Conservation (phyloP, 2,888 invertebrate genomes). For the Lomographa bimaculata region DNA sequence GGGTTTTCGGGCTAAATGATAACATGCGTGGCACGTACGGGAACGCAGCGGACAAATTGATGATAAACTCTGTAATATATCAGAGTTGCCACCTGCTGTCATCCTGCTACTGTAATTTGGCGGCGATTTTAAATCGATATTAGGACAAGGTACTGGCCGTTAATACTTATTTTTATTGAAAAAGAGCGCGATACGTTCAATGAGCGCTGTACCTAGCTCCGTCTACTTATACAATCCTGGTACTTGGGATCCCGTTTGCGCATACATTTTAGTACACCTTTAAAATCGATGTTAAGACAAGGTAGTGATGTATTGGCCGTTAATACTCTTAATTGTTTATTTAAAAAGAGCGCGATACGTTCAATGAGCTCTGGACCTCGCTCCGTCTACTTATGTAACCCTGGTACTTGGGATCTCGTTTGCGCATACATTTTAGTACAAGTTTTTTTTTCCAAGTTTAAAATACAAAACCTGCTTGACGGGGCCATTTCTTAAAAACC, state of each 20-base stretch:
- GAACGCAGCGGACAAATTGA: conserved; percentile 49
- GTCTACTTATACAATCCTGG: conserved; percentile 65
- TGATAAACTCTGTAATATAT: conserved; percentile 46
- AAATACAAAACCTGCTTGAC: conserved; percentile 75
- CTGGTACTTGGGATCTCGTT: conserved; percentile 76
- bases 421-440: conserved; percentile 78
- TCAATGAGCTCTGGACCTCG: conserved; percentile 49
- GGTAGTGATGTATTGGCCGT: too few relatives aligned
- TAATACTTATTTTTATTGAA: too few relatives aligned
- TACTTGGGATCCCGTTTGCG: conserved; percentile 75
- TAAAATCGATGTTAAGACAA: too few relatives aligned
- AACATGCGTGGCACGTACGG: conserved; percentile 49
- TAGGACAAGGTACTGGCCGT: conserved; percentile 56
- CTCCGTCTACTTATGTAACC: conserved; percentile 61
- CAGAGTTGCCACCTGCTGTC: conserved; percentile 36
- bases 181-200: conserved; percentile 25
- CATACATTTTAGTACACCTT: conserved; percentile 77
- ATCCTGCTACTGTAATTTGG: conserved; percentile 41
- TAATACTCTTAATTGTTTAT: conserved; percentile 50
- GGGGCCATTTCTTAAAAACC: conserved; percentile 67
- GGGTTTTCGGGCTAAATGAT: conserved; percentile 43
- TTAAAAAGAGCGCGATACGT: conserved; percentile 52
- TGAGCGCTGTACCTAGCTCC: conserved; percentile 11
- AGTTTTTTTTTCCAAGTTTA: conserved; percentile 69
- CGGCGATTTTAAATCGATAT: conserved; percentile 47